Conservation (phyloP, 2,888 invertebrate species). For the Tipula helvola region DNA sequence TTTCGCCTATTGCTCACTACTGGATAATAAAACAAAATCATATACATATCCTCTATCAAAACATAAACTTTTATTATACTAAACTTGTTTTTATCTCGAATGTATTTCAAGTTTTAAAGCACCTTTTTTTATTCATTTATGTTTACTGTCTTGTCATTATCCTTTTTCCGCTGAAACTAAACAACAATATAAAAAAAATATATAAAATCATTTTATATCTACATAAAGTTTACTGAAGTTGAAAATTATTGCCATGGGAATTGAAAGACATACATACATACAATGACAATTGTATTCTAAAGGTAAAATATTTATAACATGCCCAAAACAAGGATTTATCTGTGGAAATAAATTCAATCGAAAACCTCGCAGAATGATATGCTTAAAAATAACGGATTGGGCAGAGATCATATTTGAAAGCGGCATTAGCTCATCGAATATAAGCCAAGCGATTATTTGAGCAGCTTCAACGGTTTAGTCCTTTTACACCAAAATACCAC, state of each 20-base stretch:
- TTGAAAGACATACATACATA: neutral
- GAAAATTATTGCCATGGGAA: neutral
- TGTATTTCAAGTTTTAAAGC: neutral
- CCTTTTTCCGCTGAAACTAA: neutral
- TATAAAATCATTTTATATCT: neutral
- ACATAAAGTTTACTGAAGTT: neutral
- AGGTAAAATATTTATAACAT: neutral
- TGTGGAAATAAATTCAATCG: neutral
- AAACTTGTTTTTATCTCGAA: neutral
- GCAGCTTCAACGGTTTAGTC: neutral
- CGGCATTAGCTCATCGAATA: too few relatives aligned
- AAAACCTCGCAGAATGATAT: neutral
- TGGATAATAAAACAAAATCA: neutral
- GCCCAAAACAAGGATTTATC: neutral
- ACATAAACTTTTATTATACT: neutral
- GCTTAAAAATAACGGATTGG: too few relatives aligned
- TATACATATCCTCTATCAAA: neutral
- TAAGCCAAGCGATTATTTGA: neutral
- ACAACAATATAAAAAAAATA: neutral
- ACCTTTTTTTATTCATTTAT: neutral
- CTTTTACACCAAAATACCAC: too few relatives aligned
- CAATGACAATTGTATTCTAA: neutral
- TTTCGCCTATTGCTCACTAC: neutral
- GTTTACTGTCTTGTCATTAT: neutral
- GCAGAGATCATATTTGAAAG: too few relatives aligned